These are phyloP conservation scores for Epinotia ramella DNA, from an alignment of 2,888 invertebrate genomes.

Conservation along the genomic window DNA sequence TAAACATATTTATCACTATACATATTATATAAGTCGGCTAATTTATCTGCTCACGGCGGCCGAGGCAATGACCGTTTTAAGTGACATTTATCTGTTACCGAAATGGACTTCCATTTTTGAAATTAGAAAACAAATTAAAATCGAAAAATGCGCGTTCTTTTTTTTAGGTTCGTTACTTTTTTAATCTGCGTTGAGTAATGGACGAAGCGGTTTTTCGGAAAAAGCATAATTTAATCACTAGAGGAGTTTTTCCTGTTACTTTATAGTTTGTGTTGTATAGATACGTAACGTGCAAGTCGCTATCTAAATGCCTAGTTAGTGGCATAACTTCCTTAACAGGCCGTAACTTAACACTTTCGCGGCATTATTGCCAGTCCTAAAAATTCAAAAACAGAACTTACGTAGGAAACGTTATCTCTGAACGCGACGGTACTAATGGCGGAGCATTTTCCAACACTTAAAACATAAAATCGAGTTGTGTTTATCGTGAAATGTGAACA, in stretches of 20 bases:
- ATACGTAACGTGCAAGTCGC: constrained; percentile 24
- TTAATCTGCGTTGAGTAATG: constrained; percentile 33
- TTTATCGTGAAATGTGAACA: constrained; percentile 76
- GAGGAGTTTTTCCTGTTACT: constrained; percentile 38
- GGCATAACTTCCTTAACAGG: constrained; percentile 58
- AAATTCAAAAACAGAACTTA: constrained; percentile 60
- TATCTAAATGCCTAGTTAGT: constrained; percentile 41
- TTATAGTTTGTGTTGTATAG: constrained; percentile 23
- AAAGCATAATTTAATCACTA: constrained; percentile 30
- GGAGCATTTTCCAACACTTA: constrained; percentile 73
- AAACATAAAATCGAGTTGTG: constrained; percentile 75
- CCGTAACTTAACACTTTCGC: constrained; percentile 64
- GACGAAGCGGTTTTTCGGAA: constrained; percentile 22
- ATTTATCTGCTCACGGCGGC: constrained; percentile 74
- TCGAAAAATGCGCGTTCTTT: constrained; percentile 36
- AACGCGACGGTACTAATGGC: constrained; percentile 62
- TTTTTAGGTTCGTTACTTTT: constrained; percentile 17
- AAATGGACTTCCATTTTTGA: constrained; percentile 57
- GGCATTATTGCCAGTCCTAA: constrained; percentile 62
- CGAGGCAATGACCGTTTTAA: constrained; percentile 69
- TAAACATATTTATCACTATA: constrained; percentile 66
- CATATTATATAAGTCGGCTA: constrained; percentile 73
- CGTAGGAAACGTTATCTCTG: constrained; percentile 63
- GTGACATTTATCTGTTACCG: constrained; percentile 61
- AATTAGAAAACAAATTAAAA: constrained; percentile 50